phyloP scores from a whole-genome alignment of 2,888 invertebrate species.

The Nephrotoma guestfalica region DNA sequence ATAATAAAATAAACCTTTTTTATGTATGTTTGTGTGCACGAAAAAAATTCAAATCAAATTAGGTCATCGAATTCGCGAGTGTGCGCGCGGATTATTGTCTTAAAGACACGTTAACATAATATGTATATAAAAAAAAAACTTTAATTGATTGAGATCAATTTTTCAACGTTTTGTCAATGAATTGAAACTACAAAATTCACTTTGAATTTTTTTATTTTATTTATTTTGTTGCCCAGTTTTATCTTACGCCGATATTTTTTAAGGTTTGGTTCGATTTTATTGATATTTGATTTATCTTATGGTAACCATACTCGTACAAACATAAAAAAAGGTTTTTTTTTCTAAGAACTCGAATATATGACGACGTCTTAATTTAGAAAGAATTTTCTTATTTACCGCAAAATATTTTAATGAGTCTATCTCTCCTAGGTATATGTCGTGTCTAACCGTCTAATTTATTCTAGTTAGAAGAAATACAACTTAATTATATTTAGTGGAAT shows the following conservation, averaged over 20 bases:
- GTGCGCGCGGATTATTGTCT: not conserved
- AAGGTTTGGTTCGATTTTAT: not conserved
- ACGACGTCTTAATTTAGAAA: not conserved
- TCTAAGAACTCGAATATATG: not conserved
- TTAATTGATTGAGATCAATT: not conserved
- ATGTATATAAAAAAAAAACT: not conserved
- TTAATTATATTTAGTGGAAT: not conserved
- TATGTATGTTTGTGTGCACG: not conserved
- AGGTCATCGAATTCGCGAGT: not conserved
- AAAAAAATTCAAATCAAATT: not conserved
- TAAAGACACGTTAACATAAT: not conserved
- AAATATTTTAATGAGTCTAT: not conserved
- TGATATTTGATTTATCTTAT: not conserved
- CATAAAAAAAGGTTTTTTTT: not conserved
- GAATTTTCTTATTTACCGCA: not conserved
- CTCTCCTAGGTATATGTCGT: not conserved
- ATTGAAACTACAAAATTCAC: not conserved
- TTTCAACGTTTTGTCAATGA: not conserved
- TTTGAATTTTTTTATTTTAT: not conserved
- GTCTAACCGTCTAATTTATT: not conserved
- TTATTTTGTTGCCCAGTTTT: not conserved
- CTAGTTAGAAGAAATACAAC: not conserved
- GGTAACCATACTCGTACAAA: not conserved
- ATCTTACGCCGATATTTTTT: not conserved
- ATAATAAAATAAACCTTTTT: not conserved